phyloP scores from a whole-genome alignment of 2,113 vertebrate species.

The Xerus inauris region DNA sequence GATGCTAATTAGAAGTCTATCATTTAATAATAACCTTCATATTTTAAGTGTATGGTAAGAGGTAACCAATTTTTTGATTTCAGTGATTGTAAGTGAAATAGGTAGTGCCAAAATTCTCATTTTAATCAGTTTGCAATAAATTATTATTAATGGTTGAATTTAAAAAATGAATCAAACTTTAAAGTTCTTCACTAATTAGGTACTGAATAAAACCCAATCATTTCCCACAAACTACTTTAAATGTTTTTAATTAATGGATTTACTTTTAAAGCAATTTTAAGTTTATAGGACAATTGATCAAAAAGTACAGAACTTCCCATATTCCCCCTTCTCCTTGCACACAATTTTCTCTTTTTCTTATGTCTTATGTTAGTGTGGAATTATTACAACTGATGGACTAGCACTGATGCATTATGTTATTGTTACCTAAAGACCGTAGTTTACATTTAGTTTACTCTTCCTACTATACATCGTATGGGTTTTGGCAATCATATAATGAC shows the following conservation, averaged over 20 bases:
- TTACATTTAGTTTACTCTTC: background rate
- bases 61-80: background rate
- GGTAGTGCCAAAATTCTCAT: background rate
- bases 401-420: background rate
- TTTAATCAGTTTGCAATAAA: conserved; percentile 1
- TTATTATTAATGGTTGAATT: background rate
- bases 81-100: conserved; percentile 29
- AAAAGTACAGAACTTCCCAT: background rate
- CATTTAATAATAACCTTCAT: background rate
- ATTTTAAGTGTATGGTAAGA: conserved; percentile 22
- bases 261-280: conserved; percentile 20
- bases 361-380: background rate
- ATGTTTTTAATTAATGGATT: background rate
- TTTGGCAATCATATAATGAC: background rate
- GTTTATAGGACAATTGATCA: background rate
- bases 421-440: background rate
- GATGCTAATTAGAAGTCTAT: conserved; percentile 16
- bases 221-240: background rate
- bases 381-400: background rate
- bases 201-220: conserved; percentile 1
- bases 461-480: background rate
- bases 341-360: background rate
- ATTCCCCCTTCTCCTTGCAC: background rate
- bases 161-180: conserved; percentile 40
- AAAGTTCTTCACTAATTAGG: background rate